Conservation (phyloP, 2,888 invertebrate species). For the Orthosia gracilis region DNA sequence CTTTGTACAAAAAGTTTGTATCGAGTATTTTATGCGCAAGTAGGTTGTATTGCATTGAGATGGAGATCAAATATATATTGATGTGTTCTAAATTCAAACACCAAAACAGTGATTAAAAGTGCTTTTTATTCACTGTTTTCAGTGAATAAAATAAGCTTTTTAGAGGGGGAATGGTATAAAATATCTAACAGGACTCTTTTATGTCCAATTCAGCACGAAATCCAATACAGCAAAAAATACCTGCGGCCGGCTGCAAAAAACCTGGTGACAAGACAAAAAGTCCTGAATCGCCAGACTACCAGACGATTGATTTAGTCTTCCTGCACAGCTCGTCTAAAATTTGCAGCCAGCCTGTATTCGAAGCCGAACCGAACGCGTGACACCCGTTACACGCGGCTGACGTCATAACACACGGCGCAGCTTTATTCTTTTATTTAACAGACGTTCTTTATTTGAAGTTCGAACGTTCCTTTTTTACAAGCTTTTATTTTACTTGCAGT, state of each 20-base stretch:
- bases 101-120: too few relatives aligned
- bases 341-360: constrained; percentile 43
- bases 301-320: constrained; percentile 42
- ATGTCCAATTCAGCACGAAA: not conserved
- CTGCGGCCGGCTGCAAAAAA: not conserved
- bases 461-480: constrained; percentile 14
- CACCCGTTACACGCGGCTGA: constrained; percentile 73
- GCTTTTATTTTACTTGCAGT: too few relatives aligned
- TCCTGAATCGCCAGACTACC: constrained; percentile 4
- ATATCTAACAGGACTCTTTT: not conserved
- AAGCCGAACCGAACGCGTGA: constrained; percentile 58
- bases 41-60: too few relatives aligned
- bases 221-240: constrained; percentile 1
- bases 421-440: constrained; percentile 68
- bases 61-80: too few relatives aligned
- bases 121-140: too few relatives aligned
- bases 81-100: too few relatives aligned
- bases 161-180: too few relatives aligned
- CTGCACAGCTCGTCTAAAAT: constrained; percentile 51
- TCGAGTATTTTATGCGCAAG: too few relatives aligned
- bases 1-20: too few relatives aligned
- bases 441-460: constrained; percentile 38
- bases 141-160: too few relatives aligned
- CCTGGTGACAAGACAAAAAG: constrained; percentile 18
- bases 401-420: constrained; percentile 73